phyloP scores from a whole-genome alignment of 2,888 invertebrate species.

The Lagria hirta region DNA sequence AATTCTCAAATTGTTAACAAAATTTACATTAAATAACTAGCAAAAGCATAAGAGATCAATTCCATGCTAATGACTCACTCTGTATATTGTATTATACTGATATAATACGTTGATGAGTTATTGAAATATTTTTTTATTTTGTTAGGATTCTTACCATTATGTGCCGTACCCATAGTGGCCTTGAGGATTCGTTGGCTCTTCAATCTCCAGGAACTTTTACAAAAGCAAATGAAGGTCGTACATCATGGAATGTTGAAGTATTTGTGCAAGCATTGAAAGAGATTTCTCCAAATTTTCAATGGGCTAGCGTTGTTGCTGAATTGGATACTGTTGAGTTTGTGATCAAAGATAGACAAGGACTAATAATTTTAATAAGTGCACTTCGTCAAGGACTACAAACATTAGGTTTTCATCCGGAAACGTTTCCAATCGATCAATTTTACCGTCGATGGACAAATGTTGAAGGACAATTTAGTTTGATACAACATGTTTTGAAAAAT shows the following conservation, averaged over 20 bases:
- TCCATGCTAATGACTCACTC: no score
- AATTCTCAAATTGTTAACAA: no score
- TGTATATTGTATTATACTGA: no score
- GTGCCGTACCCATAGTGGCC: constrained; percentile 79
- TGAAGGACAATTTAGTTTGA: constrained; percentile 88
- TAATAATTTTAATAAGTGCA: constrained; percentile 80
- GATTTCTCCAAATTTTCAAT: constrained; percentile 79
- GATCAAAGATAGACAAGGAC: constrained; percentile 82
- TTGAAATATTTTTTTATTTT: no score
- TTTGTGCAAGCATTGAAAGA: constrained; percentile 93
- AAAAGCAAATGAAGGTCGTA: constrained; percentile 53
- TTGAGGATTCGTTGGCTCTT: constrained; percentile 60
- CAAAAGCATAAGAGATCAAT: no score
- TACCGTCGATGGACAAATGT: constrained; percentile 92
- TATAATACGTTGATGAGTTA: no score
- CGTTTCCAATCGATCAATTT: constrained; percentile 85
- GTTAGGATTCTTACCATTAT: constrained; percentile 83
- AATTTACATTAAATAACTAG: no score
- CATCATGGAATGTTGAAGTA: constrained; percentile 89
- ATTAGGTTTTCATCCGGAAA: constrained; percentile 67
- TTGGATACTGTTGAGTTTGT: constrained; percentile 89
- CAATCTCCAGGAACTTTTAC: constrained; percentile 67
- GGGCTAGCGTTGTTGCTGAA: constrained; percentile 91
- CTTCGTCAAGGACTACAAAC: constrained; percentile 79
- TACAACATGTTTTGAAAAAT: constrained; percentile 83